Conservation (phyloP, 2,113 vertebrate species). For the Apteryx owenii region DNA sequence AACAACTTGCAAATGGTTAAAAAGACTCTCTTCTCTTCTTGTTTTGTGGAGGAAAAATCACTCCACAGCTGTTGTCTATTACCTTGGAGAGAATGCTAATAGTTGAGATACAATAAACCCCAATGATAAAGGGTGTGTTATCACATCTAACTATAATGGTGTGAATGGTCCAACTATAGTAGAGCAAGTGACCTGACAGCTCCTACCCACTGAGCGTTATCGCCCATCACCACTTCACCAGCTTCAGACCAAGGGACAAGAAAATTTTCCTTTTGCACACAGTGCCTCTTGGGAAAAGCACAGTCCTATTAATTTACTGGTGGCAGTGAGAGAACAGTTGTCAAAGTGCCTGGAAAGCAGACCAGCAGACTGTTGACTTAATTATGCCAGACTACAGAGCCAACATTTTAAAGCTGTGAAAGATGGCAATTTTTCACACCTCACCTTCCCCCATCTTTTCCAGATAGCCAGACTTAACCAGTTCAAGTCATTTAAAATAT, state of each 20-base stretch:
- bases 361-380: slow-evolving; percentile 75
- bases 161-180: background rate
- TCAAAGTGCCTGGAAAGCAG: slow-evolving; percentile 63
- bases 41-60: background rate
- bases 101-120: slow-evolving; percentile 1
- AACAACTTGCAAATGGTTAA: background rate
- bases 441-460: slow-evolving; percentile 11
- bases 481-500: slow-evolving; percentile 40
- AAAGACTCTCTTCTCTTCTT: background rate
- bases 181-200: slow-evolving; percentile 22
- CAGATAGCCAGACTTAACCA: slow-evolving; percentile 20
- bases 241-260: slow-evolving; percentile 8
- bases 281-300: slow-evolving; percentile 35
- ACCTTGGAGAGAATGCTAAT: slow-evolving; percentile 20
- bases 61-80: slow-evolving; percentile 29
- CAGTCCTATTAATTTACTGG: slow-evolving; percentile 56
- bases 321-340: slow-evolving; percentile 64
- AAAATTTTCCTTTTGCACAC: slow-evolving; percentile 25
- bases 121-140: background rate
- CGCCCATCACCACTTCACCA: background rate
- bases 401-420: slow-evolving; percentile 74
- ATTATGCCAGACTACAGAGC: slow-evolving; percentile 69
- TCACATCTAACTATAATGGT: background rate
- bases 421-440: slow-evolving; percentile 66
- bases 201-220: background rate